phyloP scores from a whole-genome alignment of 2,888 invertebrate species.

The Xylocampa areola region DNA sequence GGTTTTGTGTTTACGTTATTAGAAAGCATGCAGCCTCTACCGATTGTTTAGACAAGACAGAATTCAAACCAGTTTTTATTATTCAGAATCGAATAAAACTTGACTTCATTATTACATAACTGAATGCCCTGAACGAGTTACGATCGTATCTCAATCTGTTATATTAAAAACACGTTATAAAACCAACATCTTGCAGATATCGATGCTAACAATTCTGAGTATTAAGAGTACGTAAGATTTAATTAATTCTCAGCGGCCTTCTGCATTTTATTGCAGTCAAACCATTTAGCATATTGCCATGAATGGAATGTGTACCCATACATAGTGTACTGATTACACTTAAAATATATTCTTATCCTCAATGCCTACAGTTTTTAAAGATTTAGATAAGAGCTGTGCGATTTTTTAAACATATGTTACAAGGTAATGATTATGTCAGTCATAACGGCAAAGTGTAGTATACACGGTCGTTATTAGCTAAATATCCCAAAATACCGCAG shows the following conservation, averaged over 20 bases:
- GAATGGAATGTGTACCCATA: constrained; percentile 31
- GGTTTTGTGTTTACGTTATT: constrained; percentile 5
- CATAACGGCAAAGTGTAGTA: constrained; percentile 45
- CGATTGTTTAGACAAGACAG: constrained; percentile 6
- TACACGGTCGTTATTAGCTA: constrained; percentile 11
- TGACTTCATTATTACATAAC: constrained; percentile 6
- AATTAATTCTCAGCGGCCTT: constrained; percentile 30
- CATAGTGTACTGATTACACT: constrained; percentile 22
- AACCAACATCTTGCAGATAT: constrained; percentile 7
- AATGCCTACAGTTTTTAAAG: constrained; percentile 20
- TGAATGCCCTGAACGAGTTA: constrained; percentile 9
- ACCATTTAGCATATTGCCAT: constrained; percentile 36
- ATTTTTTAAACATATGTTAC: constrained; percentile 28
- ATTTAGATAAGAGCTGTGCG: constrained; percentile 22
- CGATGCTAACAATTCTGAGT: constrained; percentile 19
- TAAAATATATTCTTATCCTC: constrained; percentile 9
- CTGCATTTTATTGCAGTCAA: constrained; percentile 48
- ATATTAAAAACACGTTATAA: constrained; percentile 11
- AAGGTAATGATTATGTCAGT: constrained; percentile 40
- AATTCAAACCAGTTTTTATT: constrained; percentile 17
- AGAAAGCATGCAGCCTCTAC: constrained; percentile 3
- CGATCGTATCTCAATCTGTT: constrained; percentile 10
- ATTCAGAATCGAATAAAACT: constrained; percentile 12
- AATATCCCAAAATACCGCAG: constrained; percentile 32
- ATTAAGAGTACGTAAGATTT: constrained; percentile 19